Evolutionary conservation across 2,888 invertebrate species (phyloP).

Genomic region (Drosophila paucipuncta): DNA sequence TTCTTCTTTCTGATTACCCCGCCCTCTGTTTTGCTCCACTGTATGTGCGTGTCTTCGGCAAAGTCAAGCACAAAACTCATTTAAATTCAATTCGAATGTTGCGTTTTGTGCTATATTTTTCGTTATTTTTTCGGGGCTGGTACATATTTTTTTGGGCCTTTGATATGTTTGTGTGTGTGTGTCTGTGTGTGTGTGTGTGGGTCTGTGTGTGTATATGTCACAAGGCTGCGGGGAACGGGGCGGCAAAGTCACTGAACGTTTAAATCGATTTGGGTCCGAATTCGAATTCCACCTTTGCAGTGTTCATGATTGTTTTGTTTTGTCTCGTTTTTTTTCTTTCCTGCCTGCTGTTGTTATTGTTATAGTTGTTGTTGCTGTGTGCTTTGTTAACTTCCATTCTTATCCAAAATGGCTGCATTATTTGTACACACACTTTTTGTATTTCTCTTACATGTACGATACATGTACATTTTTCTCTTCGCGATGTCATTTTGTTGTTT

Average conservation of each 20-base stretch:
- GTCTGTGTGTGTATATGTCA: slow-evolving; percentile 53
- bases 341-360: slow-evolving; percentile 28
- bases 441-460: slow-evolving; percentile 40
- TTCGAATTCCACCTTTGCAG: slow-evolving; percentile 64
- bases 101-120: slow-evolving; percentile 62
- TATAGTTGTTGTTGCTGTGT: slow-evolving; percentile 42
- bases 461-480: slow-evolving; percentile 19
- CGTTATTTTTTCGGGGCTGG: slow-evolving; percentile 28
- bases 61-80: slow-evolving; percentile 66
- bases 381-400: slow-evolving; percentile 74
- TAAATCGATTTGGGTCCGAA: slow-evolving; percentile 65
- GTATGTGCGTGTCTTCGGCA: slow-evolving; percentile 35
- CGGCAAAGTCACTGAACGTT: slow-evolving; percentile 71
- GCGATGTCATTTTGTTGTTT: slow-evolving; percentile 24
- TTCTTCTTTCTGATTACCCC: slow-evolving; percentile 8
- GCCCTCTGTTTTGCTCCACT: slow-evolving; percentile 4
- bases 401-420: slow-evolving; percentile 81
- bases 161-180: slow-evolving; percentile 48
- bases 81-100: slow-evolving; percentile 81
- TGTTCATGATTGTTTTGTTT: slow-evolving; percentile 37
- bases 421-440: slow-evolving; percentile 64
- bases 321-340: slow-evolving; percentile 29
- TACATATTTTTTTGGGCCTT: slow-evolving; percentile 53
- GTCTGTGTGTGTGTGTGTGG: slow-evolving; percentile 36
- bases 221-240: slow-evolving; percentile 38